Conservation (phyloP, 2,797 vertebrate species). For the Muscicapa striata region DNA sequence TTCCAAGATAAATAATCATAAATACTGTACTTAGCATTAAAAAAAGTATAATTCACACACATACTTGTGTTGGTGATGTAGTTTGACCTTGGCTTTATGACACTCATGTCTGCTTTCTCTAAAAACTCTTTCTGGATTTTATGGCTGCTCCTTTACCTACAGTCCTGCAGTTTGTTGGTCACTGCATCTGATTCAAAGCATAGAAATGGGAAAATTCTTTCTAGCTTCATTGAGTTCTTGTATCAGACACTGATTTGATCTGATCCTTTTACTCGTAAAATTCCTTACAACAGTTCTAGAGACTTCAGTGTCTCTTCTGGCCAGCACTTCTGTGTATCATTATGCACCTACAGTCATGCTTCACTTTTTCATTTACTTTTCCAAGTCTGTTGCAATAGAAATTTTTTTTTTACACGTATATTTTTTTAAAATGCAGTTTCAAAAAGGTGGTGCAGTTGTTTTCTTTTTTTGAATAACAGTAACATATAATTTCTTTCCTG, state of each 20-base stretch:
- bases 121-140: neutral
- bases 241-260: neutral
- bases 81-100: neutral
- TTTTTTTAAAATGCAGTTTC: neutral
- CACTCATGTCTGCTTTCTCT: neutral
- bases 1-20: conserved; percentile 54
- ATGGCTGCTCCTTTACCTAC: neutral
- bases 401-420: neutral
- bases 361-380: neutral
- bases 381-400: neutral
- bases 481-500: neutral
- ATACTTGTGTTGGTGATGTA: neutral
- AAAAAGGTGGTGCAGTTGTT: neutral
- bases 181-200: neutral
- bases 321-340: neutral
- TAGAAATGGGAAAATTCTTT: neutral
- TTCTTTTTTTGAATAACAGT: neutral
- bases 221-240: neutral
- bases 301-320: neutral
- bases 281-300: neutral
- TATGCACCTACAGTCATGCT: neutral
- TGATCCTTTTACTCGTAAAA: neutral
- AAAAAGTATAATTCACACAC: neutral
- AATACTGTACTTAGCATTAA: conserved; percentile 30
- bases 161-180: neutral